A percentile compares a stretch with the other conserved stretches of the same genome.
These are phyloP conservation scores for Ptychodera flava DNA, from an alignment of 35 echinoderm and acorn worm genomes.

Conservation along the genomic window DNA sequence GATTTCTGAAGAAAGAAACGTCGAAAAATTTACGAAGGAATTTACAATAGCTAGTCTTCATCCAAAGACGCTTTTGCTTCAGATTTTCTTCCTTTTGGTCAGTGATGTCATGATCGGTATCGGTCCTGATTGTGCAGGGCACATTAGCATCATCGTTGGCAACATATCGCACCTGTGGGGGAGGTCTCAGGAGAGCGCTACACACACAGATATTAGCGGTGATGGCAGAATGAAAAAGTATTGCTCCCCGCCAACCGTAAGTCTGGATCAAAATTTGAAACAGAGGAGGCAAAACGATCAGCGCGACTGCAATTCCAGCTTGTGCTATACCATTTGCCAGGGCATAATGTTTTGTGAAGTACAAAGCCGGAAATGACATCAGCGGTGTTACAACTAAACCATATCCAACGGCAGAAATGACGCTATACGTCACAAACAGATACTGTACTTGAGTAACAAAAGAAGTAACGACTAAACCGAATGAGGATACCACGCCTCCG, in stretches of 20 bases:
- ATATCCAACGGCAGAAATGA: not conserved
- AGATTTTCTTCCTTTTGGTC: not conserved
- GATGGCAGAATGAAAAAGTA: not conserved
- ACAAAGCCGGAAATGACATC: not conserved
- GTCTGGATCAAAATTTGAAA: not conserved
- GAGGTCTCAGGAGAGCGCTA: not conserved
- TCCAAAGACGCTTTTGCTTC: not conserved
- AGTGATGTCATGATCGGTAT: not conserved
- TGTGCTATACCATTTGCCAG: not conserved
- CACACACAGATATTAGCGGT: not conserved
- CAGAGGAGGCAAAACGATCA: not conserved
- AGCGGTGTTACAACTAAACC: not conserved
- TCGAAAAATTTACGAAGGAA: not conserved
- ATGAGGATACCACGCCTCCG: not conserved
- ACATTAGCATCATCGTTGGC: not conserved
- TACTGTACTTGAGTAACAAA: not conserved
- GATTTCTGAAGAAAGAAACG: not conserved
- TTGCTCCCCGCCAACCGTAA: not conserved
- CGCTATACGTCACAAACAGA: not conserved
- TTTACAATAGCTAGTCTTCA: not conserved
- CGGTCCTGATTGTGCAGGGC: not conserved
- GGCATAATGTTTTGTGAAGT: not conserved
- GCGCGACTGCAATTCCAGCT: not conserved
- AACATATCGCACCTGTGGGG: not conserved
- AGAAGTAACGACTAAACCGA: not conserved